A percentile compares a stretch with the other conserved stretches of the same genome.
Evolutionary conservation across 2,113 vertebrate genomes (phyloP).

Genomic region (Cacatua alba): DNA sequence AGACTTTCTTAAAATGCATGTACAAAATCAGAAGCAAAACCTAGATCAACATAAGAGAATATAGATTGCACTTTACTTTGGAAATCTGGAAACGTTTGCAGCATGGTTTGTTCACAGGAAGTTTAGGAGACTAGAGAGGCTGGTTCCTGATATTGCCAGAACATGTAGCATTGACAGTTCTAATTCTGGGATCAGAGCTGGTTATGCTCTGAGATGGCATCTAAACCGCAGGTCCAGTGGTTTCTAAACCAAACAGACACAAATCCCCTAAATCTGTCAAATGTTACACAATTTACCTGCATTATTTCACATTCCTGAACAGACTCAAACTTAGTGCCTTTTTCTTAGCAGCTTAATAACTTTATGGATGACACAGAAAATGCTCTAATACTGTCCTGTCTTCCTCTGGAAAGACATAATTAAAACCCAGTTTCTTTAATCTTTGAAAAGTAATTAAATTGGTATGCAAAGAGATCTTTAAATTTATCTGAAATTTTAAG

Average conservation of each 20-base stretch:
- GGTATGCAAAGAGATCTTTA: not conserved
- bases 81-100: not conserved
- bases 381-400: not conserved
- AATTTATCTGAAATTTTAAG: not conserved
- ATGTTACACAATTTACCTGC: not conserved
- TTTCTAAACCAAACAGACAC: not conserved
- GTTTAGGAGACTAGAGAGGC: not conserved
- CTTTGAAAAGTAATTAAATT: not conserved
- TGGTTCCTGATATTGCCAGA: rapidly evolving
- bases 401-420: not conserved
- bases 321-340: not conserved
- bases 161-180: not conserved
- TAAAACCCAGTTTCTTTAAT: not conserved
- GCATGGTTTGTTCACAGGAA: not conserved
- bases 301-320: not conserved
- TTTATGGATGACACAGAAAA: not conserved
- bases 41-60: not conserved
- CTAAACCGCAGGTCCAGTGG: not conserved
- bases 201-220: not conserved
- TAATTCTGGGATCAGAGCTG: not conserved
- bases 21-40: not conserved
- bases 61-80: not conserved
- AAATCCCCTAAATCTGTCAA: not conserved
- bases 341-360: not conserved
- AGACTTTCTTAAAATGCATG: not conserved